Conservation (phyloP, 2,113 vertebrate species). For the Grammomys surdaster region DNA sequence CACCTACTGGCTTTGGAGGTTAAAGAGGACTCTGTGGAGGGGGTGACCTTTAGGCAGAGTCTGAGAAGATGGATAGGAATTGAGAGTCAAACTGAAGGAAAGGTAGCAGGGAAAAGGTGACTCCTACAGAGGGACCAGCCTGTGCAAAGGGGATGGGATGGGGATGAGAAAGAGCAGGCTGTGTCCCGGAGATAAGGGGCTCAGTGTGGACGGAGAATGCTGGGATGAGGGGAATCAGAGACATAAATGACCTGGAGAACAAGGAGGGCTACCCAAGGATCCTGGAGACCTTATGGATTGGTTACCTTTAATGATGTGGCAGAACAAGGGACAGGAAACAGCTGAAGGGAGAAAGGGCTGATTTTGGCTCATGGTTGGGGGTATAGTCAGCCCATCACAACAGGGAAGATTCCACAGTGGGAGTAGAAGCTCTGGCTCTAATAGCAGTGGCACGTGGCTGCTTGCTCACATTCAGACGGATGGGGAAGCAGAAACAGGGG, state of each 20-base stretch:
- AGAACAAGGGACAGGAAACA: background rate
- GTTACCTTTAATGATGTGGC: background rate
- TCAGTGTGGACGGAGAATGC: background rate
- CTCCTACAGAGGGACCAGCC: background rate
- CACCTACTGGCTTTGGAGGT: background rate
- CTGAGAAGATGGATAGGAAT: background rate
- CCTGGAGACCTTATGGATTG: too few relatives aligned
- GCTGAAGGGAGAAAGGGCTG: background rate
- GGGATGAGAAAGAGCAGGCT: background rate
- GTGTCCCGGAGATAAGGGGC: background rate
- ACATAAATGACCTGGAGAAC: background rate
- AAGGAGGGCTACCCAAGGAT: background rate
- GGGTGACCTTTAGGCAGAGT: background rate
- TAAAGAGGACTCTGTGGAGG: background rate
- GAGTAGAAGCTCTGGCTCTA: background rate
- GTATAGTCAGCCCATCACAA: background rate
- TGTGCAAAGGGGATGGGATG: too few relatives aligned
- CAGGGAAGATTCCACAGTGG: too few relatives aligned
- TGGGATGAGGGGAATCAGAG: background rate
- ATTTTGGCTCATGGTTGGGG: background rate
- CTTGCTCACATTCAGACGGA: background rate
- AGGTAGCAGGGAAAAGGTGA: background rate
- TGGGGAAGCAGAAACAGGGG: background rate
- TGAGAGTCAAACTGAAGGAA: background rate
- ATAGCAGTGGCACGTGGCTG: too few relatives aligned